phyloP scores from a whole-genome alignment of 2,113 vertebrate genomes.

The Copsychus sechellarum region DNA sequence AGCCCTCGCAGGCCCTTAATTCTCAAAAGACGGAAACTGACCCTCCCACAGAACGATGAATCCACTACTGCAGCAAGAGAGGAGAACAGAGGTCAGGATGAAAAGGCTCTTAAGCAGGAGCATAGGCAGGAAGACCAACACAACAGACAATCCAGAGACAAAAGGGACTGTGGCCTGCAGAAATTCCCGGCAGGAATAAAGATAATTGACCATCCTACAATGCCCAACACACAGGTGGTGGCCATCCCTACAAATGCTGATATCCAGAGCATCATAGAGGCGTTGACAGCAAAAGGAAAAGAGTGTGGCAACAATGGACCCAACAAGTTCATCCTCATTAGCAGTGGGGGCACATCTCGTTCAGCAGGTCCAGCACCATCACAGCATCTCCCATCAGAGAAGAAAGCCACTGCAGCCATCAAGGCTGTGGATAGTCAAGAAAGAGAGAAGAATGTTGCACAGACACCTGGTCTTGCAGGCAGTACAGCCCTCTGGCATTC shows the following conservation, averaged over 20 bases:
- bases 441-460: conserved; percentile 2
- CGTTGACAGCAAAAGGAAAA: conserved; percentile 87
- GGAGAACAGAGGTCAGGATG: neutral
- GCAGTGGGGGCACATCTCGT: conserved; percentile 61
- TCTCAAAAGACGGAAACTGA: conserved; percentile 88
- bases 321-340: conserved; percentile 92
- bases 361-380: neutral
- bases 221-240: conserved; percentile 88
- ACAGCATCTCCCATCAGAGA: neutral
- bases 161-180: conserved; percentile 11
- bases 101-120: conserved; percentile 16
- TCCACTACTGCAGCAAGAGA: conserved; percentile 12
- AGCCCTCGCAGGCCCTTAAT: conserved; percentile 93
- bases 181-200: conserved; percentile 80
- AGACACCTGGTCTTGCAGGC: neutral
- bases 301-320: conserved; percentile 85
- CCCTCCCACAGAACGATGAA: conserved; percentile 74
- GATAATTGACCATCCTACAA: conserved; percentile 87
- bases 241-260: conserved; percentile 82
- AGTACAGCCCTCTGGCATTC: neutral
- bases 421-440: neutral
- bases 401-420: neutral
- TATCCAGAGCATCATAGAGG: conserved; percentile 87
- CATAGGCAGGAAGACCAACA: neutral
- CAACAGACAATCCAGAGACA: neutral